Evolutionary conservation across 2,113 vertebrate genomes (phyloP).

Genomic region (Spea multiplicata): DNA sequence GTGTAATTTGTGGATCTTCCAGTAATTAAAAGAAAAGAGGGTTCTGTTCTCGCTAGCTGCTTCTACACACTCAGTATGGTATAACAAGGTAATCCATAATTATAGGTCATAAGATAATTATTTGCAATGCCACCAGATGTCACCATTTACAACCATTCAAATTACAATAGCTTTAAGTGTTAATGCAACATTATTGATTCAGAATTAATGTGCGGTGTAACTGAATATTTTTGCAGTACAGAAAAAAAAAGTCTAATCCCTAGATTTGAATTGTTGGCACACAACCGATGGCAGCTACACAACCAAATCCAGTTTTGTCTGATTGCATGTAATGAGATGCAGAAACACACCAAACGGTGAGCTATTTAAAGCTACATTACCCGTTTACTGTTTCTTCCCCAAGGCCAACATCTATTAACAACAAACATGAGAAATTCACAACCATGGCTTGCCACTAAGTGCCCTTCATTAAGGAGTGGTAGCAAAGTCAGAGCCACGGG

Average conservation of each 20-base stretch:
- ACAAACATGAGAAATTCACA: conserved; percentile 25
- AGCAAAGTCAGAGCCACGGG: neutral
- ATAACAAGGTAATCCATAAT: no score
- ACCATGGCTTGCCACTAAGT: conserved; percentile 6
- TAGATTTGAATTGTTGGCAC: conserved; percentile 30
- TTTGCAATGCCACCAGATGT: conserved; percentile 21
- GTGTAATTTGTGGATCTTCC: no score
- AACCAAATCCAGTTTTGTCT: conserved; percentile 33
- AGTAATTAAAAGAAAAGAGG: no score
- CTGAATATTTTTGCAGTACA: conserved; percentile 13
- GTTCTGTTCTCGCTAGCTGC: no score
- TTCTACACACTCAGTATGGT: no score
- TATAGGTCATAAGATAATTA: neutral
- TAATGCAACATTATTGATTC: conserved; percentile 28
- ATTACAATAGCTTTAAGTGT: neutral
- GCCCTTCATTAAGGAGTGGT: conserved; percentile 21
- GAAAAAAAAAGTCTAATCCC: conserved; percentile 5
- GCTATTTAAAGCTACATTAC: conserved; percentile 40
- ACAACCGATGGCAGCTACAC: conserved; percentile 3
- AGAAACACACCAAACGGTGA: conserved; percentile 37
- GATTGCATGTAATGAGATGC: conserved; percentile 38
- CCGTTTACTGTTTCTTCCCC: conserved; percentile 33
- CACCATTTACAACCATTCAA: conserved; percentile 15
- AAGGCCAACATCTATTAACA: conserved; percentile 27
- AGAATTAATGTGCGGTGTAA: conserved; percentile 10